Evolutionary conservation across 1,140 invertebrate species (phyloP), one percentile per base, ranked within the genome.

Genomic region (Drosophila biarmipes): DNA sequence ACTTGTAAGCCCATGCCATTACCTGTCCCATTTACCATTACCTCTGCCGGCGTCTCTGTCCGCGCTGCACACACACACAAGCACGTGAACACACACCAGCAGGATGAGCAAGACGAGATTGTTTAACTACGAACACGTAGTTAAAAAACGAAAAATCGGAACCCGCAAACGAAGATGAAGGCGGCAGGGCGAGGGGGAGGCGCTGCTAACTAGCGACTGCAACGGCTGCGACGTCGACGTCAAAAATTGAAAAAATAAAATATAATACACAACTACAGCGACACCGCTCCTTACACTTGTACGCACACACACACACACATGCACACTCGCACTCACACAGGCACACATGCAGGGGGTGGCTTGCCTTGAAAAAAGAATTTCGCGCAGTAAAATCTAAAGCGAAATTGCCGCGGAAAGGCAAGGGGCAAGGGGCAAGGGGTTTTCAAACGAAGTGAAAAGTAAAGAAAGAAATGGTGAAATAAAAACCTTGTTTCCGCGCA

Each of bases 121-220:
- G 90, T 91, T 91, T 91, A 91, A 91, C 90, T 90, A 91, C 76
- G 90, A 91, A 90, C 90, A 91, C 90, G 90, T 91, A 91, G 86
- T 91, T 91, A 91, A 91, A 91, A 90, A 90, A 90, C 46, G 58
- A 78, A 73, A 84, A 84, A 73, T 80, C 61, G 62, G 78, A 78
- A 78, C 61, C 68, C 59, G 77, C 61, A 67, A 67, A 61, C 58
- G 63, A 81, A 82, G 75, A 67, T 64, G 61, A 63, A 55, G 64
- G 54, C 17, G 42, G 17, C 27, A 54, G 4, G 45, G 49, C 19
- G n/a, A 21, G 10, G 57, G n/a, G 45, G 10, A 57, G 6, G 51
- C 48, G 40, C 29, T 48, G 58, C 58, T 74, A 80, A 73, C 71
- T 80, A 84, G 61, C 63, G 66, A 59, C 64, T 57, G 71, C 71